phyloP scores from a whole-genome alignment of 2,113 vertebrate genomes.

The Platycercus adscitus region DNA sequence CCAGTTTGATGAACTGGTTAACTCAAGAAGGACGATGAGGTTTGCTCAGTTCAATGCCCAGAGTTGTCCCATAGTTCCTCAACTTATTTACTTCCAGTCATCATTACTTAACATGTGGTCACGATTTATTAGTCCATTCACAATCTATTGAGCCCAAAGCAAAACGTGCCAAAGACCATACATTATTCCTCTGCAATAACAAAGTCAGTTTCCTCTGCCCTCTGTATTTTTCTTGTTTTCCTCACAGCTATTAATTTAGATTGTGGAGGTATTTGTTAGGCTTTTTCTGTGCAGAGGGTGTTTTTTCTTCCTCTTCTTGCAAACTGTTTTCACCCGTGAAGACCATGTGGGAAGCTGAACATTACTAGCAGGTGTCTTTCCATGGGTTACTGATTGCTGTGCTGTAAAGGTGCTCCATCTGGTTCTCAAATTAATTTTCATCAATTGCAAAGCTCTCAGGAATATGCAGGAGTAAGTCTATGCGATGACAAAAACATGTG shows the following conservation, averaged over 20 bases:
- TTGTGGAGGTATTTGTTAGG: constrained; percentile 57
- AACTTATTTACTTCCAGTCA: constrained; percentile 55
- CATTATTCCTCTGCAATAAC: neutral
- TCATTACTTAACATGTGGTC: constrained; percentile 1
- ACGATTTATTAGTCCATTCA: constrained; percentile 40
- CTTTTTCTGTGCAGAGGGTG: neutral
- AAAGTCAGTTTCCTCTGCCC: constrained; percentile 6
- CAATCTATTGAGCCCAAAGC: constrained; percentile 39
- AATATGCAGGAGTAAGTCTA: constrained; percentile 34
- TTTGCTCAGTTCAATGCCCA: constrained; percentile 60
- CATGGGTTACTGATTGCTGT: constrained; percentile 51
- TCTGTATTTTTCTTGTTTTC: neutral
- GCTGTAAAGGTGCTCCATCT: constrained; percentile 64
- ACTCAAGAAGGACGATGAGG: constrained; percentile 21
- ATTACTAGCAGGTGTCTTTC: constrained; percentile 51
- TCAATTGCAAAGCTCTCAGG: constrained; percentile 62
- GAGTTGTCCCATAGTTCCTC: constrained; percentile 50
- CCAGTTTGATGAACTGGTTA: constrained; percentile 52
- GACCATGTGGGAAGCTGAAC: constrained; percentile 57
- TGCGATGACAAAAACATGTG: neutral
- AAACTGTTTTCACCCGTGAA: constrained; percentile 65
- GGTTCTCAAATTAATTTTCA: constrained; percentile 70
- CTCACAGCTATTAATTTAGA: constrained; percentile 8
- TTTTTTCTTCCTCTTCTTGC: constrained; percentile 72
- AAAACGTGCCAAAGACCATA: neutral